Evolutionary conservation across 2,888 invertebrate genomes (phyloP), one percentile per base, ranked within the genome.

Genomic region (Oxycera nigricornis): DNA sequence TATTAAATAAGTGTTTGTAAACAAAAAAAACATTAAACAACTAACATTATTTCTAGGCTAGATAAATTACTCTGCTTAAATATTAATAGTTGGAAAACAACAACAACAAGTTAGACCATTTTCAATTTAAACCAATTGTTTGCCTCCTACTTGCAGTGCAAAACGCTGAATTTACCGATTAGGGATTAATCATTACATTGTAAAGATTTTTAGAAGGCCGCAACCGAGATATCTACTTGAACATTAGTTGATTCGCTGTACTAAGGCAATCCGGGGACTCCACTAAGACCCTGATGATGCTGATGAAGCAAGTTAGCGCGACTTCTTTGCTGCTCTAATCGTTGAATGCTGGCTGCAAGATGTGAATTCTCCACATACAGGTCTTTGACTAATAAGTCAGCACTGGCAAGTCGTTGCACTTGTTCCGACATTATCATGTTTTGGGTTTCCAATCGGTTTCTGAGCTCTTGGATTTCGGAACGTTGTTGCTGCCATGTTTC

Each of bases 351-450:
- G 22, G 90, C 90, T 75, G 90, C 87, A 75, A 95, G 87, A 83
- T 92, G 91, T 72, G 94, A 91, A 86, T 95, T 95, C 86, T 95
- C 94, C 68, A 94, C 89, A 85, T 92, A 95, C 76, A 95, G 87
- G 81, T 94, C 94, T 86, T 93, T 93, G 24, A 93, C 91, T 59
- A 94, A 87, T 80, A 92, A 83, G 84, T 94, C 94, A 17, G 92
- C 90, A 80, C 89, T 89, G 46, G 91, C 89, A 74, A 94, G 87
- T 78, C 91, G 90, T 80, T 92, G 91, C 72, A 88, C 86, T 85
- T 91, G 87, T 76, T 86, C 83, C 77, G 86, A 82, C 83, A 87
- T 79, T 82, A 87, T 78, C 81, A 85, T 82, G 79, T 85, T 79
- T 82, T 88, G 82, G 26, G 86, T 84, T 76, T 86, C 86, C 76